Evolutionary conservation across 2,888 invertebrate genomes (phyloP), one percentile per base, ranked within the genome.

Genomic region (Phyllotreta striolata): DNA sequence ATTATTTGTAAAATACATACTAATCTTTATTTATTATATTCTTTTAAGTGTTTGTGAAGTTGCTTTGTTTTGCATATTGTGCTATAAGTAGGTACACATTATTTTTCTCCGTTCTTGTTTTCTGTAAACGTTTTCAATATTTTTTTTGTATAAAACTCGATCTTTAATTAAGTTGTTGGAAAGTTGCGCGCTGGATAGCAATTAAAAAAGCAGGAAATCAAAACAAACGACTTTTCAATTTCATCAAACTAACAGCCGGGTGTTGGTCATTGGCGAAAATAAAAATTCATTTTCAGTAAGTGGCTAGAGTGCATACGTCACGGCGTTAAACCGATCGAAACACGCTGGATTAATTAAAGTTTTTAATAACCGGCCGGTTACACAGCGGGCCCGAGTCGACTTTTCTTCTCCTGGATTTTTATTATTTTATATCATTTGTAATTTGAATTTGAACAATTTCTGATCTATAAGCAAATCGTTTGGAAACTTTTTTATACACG

Each of bases 261-360:
- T n/a, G 59, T 49, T 49, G 62, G 47, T 14, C 13, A 51, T 49
- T 49, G 34, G 41, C 24, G 41, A 46, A 46, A 47, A 46, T 39
- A 58, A 58, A 41, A 59, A 43, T 52, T 52, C 12, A 43, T 41
- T 41, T 39, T 52, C 34, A 55, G 43, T 55, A 41, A 41, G 55
- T 39, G 59, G 52, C 41, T 44, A 40, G 40, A 52, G 52, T 52
- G 13, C 51, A 44, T 41, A 60, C 62, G 64, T 64, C 66, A 63
- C 62, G 66, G 66, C 64, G 66, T 58, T 63, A 63, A 68, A 70
- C 68, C 67, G 65, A 70, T 69, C 46, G 67, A 61, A 68, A 66
- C 62, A 63, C 51, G 62, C 47, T 55, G 60, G 67, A 69, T 66
- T 64, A 69, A 68, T 70, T 68, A 66, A 70, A 66, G 62, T 67